These are phyloP conservation scores for Nannobrachium achirus DNA, from an alignment of 2,113 vertebrate species.

Conservation along the genomic window DNA sequence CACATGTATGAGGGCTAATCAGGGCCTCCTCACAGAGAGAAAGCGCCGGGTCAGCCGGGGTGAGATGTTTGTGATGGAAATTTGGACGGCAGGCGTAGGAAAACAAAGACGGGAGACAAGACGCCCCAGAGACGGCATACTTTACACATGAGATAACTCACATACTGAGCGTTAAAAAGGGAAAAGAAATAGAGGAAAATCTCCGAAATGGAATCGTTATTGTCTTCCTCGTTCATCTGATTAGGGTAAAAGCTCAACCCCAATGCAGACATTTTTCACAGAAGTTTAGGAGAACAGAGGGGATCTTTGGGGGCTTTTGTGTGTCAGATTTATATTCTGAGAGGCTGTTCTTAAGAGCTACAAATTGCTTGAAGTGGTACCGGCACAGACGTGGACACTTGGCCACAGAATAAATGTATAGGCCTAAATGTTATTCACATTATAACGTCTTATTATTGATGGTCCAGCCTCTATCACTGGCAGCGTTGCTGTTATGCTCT, in stretches of 20 bases:
- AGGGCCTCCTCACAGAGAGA: constrained; percentile 66
- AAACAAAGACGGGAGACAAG: constrained; percentile 75
- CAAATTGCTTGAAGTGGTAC: not conserved
- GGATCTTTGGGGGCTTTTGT: not conserved
- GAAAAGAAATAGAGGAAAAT: fast-evolving
- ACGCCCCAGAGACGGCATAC: constrained; percentile 68
- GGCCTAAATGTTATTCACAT: too few species aligned
- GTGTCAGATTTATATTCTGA: not conserved
- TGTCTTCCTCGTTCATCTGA: constrained; percentile 21
- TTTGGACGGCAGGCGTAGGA: constrained; percentile 78
- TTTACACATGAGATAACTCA: constrained; percentile 76
- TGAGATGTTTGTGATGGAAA: constrained; percentile 83
- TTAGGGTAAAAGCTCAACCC: not conserved
- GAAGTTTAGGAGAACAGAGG: constrained; percentile 21
- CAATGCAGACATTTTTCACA: not conserved
- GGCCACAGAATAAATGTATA: too few species aligned
- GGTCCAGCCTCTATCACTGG: too few species aligned
- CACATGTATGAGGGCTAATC: constrained; percentile 71
- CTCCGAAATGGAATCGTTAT: constrained; percentile 21
- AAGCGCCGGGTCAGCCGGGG: constrained; percentile 72
- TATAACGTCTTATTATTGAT: too few species aligned
- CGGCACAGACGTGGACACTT: not conserved
- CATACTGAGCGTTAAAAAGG: constrained; percentile 38
- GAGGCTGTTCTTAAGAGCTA: not conserved
- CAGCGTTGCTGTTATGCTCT: too few species aligned